Evolutionary conservation across 2,888 invertebrate species (phyloP).

Genomic region (Tetragonula carbonaria): DNA sequence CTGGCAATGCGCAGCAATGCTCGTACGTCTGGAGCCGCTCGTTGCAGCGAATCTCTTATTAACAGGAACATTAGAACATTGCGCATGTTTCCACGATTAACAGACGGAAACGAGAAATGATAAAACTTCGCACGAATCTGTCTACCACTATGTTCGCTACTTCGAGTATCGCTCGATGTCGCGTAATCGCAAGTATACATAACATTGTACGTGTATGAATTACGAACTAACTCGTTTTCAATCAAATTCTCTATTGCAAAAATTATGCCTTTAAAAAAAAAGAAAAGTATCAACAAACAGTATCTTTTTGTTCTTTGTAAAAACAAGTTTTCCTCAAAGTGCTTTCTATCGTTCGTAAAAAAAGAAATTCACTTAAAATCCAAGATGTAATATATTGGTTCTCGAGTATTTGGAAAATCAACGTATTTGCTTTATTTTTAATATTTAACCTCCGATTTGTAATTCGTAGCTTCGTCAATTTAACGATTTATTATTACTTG

Average conservation of each 20-base stretch:
- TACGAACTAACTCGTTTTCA: background rate
- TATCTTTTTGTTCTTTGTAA: background rate
- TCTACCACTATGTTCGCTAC: background rate
- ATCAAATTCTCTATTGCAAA: background rate
- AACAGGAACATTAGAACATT: constrained; percentile 18
- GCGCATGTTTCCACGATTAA: constrained; percentile 26
- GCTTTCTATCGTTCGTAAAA: too few species aligned
- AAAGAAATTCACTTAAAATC: too few species aligned
- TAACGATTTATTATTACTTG: background rate
- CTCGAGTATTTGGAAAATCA: too few species aligned
- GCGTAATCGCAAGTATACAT: background rate
- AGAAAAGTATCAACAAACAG: background rate
- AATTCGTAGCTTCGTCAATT: background rate
- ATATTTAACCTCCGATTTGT: too few species aligned
- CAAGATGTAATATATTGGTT: too few species aligned
- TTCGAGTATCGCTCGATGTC: background rate
- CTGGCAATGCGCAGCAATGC: background rate
- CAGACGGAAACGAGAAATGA: constrained; percentile 4
- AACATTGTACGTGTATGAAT: background rate
- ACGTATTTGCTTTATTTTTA: too few species aligned
- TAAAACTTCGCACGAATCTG: constrained; percentile 4
- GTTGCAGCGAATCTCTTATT: constrained; percentile 16
- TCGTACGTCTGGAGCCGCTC: constrained; percentile 18
- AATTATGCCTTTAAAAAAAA: background rate
- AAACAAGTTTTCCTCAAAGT: background rate